Evolutionary conservation across 2,797 vertebrate species (phyloP).

Genomic region (Bovichtus variegatus): DNA sequence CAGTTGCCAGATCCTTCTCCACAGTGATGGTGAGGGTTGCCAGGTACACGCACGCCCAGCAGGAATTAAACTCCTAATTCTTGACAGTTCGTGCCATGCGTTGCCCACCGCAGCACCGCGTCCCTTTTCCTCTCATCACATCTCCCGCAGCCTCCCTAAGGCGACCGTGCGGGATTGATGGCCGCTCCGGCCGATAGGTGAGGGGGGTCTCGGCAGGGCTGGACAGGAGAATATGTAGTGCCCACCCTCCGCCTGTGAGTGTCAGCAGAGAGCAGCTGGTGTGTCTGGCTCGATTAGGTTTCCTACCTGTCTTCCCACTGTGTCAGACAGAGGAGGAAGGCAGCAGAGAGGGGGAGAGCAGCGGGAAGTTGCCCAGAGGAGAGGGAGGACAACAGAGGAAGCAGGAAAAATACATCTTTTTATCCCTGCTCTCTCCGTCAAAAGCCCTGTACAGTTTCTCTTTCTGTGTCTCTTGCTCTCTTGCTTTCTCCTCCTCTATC

Average conservation of each 20-base stretch:
- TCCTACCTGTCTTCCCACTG: slow-evolving; percentile 80
- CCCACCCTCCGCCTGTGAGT: slow-evolving; percentile 72
- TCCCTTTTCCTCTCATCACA: slow-evolving; percentile 62
- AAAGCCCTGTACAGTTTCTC: slow-evolving; percentile 67
- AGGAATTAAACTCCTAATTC: slow-evolving; percentile 53
- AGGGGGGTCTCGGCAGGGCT: slow-evolving; percentile 21
- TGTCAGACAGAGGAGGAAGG: slow-evolving; percentile 78
- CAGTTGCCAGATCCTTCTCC: background rate
- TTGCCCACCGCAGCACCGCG: slow-evolving; percentile 57
- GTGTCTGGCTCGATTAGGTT: slow-evolving; percentile 78
- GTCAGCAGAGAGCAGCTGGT: slow-evolving; percentile 82
- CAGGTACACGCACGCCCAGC: slow-evolving; percentile 30
- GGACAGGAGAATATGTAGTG: slow-evolving; percentile 68
- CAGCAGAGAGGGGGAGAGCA: slow-evolving; percentile 70
- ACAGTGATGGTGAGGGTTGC: slow-evolving; percentile 1
- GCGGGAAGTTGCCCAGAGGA: slow-evolving; percentile 76
- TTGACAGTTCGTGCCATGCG: slow-evolving; percentile 33
- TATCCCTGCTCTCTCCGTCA: slow-evolving; percentile 75
- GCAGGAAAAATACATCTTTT: slow-evolving; percentile 82
- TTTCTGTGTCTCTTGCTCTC: slow-evolving; percentile 56
- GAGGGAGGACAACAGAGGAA: slow-evolving; percentile 79
- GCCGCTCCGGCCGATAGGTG: slow-evolving; percentile 59
- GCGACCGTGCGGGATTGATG: slow-evolving; percentile 72
- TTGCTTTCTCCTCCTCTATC: slow-evolving; percentile 54
- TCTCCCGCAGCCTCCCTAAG: slow-evolving; percentile 64